Evolutionary conservation across 1,140 invertebrate genomes (phyloP).

Genomic region (Calephelis nemesis): DNA sequence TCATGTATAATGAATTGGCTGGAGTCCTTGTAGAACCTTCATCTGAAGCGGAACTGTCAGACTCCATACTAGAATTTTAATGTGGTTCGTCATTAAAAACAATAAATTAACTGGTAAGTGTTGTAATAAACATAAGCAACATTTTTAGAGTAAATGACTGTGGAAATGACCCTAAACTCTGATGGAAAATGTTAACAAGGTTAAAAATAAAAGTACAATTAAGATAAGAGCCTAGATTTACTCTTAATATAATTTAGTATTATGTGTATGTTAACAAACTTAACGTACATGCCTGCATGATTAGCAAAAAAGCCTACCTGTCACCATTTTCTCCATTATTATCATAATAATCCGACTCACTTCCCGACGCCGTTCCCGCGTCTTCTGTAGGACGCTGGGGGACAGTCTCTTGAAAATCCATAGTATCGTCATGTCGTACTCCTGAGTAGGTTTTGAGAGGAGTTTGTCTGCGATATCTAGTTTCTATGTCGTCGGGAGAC

Average conservation of each 20-base stretch:
- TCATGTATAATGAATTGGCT: conserved; percentile 84
- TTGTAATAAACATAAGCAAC: no score
- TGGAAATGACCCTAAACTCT: no score
- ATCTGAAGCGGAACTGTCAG: conserved; percentile 77
- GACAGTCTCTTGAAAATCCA: conserved; percentile 41
- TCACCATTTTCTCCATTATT: conserved; percentile 80
- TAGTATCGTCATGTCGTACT: conserved; percentile 48
- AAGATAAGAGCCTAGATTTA: no score
- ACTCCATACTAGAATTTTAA: conserved; percentile 52
- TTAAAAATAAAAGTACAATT: no score
- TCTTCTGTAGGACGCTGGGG: conserved; percentile 55
- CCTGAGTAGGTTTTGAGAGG: conserved; percentile 46
- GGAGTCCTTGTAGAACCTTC: conserved; percentile 77
- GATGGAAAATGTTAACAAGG: no score
- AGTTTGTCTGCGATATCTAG: conserved; percentile 68
- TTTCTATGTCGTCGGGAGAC: conserved; percentile 88
- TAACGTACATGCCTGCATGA: no score
- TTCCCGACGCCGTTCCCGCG: conserved; percentile 72
- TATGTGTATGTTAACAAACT: no score
- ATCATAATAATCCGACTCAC: conserved; percentile 81
- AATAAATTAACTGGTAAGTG: no score
- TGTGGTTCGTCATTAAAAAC: background rate
- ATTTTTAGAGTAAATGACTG: no score
- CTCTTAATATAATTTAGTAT: no score
- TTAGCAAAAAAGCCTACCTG: conserved; percentile 48